Conservation (phyloP, 2,797 vertebrate genomes). For the Catostomus latipinnis region DNA sequence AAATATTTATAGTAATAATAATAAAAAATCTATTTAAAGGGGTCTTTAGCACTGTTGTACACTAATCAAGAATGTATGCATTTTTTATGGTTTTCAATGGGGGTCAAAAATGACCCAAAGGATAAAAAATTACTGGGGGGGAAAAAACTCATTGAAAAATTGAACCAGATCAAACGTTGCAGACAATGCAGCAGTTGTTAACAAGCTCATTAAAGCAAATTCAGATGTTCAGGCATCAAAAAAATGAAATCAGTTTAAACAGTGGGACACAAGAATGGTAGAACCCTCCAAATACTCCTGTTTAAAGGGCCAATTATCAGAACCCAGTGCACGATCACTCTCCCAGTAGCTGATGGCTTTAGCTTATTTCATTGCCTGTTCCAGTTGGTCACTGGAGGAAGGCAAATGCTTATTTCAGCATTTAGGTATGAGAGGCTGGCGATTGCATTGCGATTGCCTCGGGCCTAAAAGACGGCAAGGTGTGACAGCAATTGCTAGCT, state of each 20-base stretch:
- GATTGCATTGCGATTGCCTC: constrained; percentile 72
- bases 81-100: too few relatives aligned
- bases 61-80: too few relatives aligned
- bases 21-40: too few relatives aligned
- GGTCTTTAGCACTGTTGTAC: too few relatives aligned
- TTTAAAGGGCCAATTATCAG: constrained; percentile 17
- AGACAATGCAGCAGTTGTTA: not conserved
- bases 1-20: too few relatives aligned
- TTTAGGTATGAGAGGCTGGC: constrained; percentile 66
- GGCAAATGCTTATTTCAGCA: constrained; percentile 79
- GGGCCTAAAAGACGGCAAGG: constrained; percentile 70
- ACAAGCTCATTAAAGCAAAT: constrained; percentile 6
- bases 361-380: constrained; percentile 63
- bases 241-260: not conserved
- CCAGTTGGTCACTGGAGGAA: constrained; percentile 67
- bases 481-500: constrained; percentile 76
- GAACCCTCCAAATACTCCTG: not conserved
- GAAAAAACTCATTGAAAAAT: too few relatives aligned
- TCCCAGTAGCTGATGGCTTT: constrained; percentile 9
- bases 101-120: too few relatives aligned
- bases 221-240: not conserved
- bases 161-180: not conserved
- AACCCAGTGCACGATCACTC: constrained; percentile 45
- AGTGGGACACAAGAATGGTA: not conserved
- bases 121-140: too few relatives aligned